A percentile compares a stretch with the other conserved stretches of the same genome.
phyloP scores from a whole-genome alignment of 2,888 invertebrate genomes.

The Limnephilus auricula region DNA sequence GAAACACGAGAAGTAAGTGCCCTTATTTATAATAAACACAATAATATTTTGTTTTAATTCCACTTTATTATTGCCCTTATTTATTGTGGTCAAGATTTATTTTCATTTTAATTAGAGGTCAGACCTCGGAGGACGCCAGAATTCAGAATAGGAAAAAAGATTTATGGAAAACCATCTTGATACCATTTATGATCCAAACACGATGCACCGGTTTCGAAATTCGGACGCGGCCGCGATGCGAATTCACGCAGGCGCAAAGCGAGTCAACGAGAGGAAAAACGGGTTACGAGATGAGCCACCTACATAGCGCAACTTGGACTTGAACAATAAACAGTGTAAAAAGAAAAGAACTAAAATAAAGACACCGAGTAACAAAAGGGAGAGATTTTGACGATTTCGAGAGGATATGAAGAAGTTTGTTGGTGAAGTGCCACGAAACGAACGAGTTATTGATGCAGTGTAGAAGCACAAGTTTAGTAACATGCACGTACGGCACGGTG shows the following conservation, averaged over 20 bases:
- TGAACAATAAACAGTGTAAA: background rate
- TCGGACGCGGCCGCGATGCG: constrained; percentile 45
- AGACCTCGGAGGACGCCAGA: background rate
- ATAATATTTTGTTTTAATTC: no score
- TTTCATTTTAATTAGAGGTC: background rate
- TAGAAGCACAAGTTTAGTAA: constrained; percentile 10
- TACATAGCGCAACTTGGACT: constrained; percentile 42
- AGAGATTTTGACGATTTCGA: background rate
- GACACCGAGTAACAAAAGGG: constrained; percentile 1
- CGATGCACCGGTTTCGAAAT: constrained; percentile 47
- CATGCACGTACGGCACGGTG: constrained; percentile 28
- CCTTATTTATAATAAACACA: no score
- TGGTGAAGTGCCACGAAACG: background rate
- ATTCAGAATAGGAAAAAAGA: background rate
- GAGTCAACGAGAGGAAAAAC: constrained; percentile 55
- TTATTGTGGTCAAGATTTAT: background rate
- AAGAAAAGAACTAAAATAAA: constrained; percentile 9
- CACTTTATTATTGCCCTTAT: no score
- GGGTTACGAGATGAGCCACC: constrained; percentile 49
- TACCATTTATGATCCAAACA: constrained; percentile 21
- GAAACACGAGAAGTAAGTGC: background rate
- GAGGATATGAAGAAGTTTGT: background rate
- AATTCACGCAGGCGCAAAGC: constrained; percentile 44
- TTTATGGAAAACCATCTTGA: constrained; percentile 2
- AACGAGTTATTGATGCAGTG: background rate